Conservation (phyloP, 1,140 invertebrate genomes). For the Eumeta japonica region DNA sequence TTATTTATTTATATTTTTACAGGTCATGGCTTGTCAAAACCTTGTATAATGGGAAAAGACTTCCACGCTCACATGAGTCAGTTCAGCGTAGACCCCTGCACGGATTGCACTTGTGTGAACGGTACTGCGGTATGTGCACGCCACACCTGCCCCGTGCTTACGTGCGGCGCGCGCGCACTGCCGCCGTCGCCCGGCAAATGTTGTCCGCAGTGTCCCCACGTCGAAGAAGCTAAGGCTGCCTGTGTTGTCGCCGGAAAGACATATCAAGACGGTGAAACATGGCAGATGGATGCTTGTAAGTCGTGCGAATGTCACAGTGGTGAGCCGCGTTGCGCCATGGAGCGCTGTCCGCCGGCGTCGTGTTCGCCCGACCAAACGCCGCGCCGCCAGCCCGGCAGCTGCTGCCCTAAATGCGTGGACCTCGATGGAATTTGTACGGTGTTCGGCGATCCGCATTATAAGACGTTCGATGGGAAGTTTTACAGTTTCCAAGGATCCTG, state of each 20-base stretch:
- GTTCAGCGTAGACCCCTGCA: slow-evolving; percentile 76
- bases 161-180: slow-evolving; percentile 71
- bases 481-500: slow-evolving; percentile 90
- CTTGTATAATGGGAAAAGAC: slow-evolving; percentile 70
- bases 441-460: slow-evolving; percentile 91
- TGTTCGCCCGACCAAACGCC: slow-evolving; percentile 74
- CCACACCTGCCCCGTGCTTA: slow-evolving; percentile 77
- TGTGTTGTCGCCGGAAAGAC: slow-evolving; percentile 65
- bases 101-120: slow-evolving; percentile 76
- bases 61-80: slow-evolving; percentile 60
- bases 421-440: slow-evolving; percentile 88
- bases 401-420: slow-evolving; percentile 84
- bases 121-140: slow-evolving; percentile 75
- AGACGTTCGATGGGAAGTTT: slow-evolving; percentile 89
- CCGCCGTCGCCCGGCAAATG: slow-evolving; percentile 67
- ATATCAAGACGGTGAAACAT: slow-evolving; percentile 80
- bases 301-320: slow-evolving; percentile 80
- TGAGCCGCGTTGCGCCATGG: slow-evolving; percentile 75
- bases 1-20: slow-evolving; percentile 18
- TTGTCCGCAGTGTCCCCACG: slow-evolving; percentile 70
- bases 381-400: slow-evolving; percentile 72
- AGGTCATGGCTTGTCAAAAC: slow-evolving; percentile 58
- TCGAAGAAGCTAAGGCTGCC: slow-evolving; percentile 63
- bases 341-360: slow-evolving; percentile 67
- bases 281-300: slow-evolving; percentile 83